phyloP scores from a whole-genome alignment of 2,797 vertebrate genomes.

The Pseudopleuronectes americanus region DNA sequence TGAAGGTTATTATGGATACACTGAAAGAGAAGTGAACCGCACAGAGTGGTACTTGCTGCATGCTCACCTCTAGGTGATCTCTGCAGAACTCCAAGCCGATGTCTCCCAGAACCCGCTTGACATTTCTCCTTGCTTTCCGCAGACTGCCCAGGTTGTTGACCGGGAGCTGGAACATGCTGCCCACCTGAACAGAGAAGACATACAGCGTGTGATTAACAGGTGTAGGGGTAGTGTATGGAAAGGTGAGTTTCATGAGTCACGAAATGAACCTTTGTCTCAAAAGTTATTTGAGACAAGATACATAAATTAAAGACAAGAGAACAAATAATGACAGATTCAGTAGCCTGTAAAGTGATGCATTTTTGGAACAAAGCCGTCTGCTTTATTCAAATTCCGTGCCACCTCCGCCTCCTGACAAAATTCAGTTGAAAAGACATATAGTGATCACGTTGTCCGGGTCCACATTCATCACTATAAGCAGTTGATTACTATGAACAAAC shows the following conservation, averaged over 20 bases:
- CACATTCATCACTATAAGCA: too few relatives aligned
- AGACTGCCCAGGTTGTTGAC: slow-evolving; percentile 99
- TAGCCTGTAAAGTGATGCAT: too few relatives aligned
- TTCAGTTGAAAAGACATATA: too few relatives aligned
- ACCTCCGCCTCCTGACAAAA: too few relatives aligned
- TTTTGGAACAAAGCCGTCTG: too few relatives aligned
- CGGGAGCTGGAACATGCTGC: slow-evolving; percentile 99
- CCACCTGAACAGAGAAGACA: slow-evolving; percentile 77
- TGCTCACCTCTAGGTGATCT: slow-evolving; percentile 95
- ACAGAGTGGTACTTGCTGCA: neutral
- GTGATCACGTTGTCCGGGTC: too few relatives aligned
- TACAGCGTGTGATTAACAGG: slow-evolving; percentile 18
- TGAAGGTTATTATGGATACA: neutral
- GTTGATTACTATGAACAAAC: too few relatives aligned
- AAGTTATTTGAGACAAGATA: too few relatives aligned
- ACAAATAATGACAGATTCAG: too few relatives aligned
- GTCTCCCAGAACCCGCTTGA: slow-evolving; percentile 98
- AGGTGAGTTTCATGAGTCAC: neutral
- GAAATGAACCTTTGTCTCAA: neutral
- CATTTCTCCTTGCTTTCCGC: slow-evolving; percentile 99
- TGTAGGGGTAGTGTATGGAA: slow-evolving; percentile 3
- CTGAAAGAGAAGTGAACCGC: too few relatives aligned
- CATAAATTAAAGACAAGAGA: too few relatives aligned
- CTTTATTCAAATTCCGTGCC: too few relatives aligned
- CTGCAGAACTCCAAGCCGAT: slow-evolving; percentile 99